Evolutionary conservation across 2,797 vertebrate genomes (phyloP), one percentile per base, ranked within the genome.

Genomic region (Neomorphus geoffroyi): DNA sequence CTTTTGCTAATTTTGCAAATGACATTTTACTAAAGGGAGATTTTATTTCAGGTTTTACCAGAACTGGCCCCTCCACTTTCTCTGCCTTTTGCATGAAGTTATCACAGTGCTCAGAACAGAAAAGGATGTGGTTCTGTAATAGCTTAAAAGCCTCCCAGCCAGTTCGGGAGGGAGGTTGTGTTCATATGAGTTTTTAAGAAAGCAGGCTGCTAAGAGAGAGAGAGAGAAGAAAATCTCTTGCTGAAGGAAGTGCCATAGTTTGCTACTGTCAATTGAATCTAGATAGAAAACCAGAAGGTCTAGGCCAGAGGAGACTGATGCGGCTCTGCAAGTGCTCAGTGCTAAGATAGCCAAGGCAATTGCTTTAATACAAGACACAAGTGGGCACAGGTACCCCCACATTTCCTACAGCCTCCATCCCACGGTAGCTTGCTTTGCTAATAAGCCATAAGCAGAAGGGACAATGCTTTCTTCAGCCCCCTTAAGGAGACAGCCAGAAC

Each of bases 391-490:
- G 35, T 21, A 24, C 13, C 19, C 13, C 32, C 0, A 6, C 37
- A 5, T 11, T 16, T 74, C 43, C 60, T 22, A 13, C 45, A 4
- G n/a, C 1, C 23, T 48, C 6, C 2, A 0, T 39, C 18, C 28
- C 53, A 26, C 2, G 0, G 11, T 2, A 33, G 12, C 48, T 54
- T 37, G 6, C 30, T 46, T 27, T 7, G 33, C 27, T 19, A 33
- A 27, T 5, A 37, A 81, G 19, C 14, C 33, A 1, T 18, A n/a
- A 46, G 37, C 46, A 79, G 64, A 15, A 24, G n/a, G 33, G 72
- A 41, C 46, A 50, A 21, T 2, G 35, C 43, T 37, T 85, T 39
- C 58, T 61, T 75, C 65, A 91, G 72, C 35, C 41, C 24, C 46
- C 11, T 2, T 1, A 6, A 58, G 72, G 69, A 72, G 77, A 46